These are phyloP conservation scores for Brotula barbata DNA, from an alignment of 2,797 vertebrate species.

Conservation along the genomic window DNA sequence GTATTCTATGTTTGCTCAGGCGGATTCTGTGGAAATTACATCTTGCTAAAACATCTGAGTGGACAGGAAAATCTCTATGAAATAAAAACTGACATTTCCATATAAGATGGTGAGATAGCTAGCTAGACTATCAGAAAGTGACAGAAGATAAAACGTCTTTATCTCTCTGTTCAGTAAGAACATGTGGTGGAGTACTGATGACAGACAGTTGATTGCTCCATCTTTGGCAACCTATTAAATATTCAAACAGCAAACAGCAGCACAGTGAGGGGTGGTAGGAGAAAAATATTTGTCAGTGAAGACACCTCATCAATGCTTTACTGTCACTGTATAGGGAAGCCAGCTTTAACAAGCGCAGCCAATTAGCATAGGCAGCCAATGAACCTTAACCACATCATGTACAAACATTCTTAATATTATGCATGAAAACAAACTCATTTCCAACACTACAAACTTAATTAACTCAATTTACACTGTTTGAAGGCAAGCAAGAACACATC, in stretches of 20 bases:
- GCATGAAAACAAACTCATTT: not conserved
- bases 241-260: slow-evolving; percentile 48
- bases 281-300: slow-evolving; percentile 44
- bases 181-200: slow-evolving; percentile 24
- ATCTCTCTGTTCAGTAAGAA: slow-evolving; percentile 12
- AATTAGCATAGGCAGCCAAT: slow-evolving; percentile 43
- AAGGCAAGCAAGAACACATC: too few species aligned
- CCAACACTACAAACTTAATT: not conserved
- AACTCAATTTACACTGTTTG: not conserved
- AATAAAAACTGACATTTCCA: slow-evolving; percentile 8
- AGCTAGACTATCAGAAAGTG: slow-evolving; percentile 1
- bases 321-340: slow-evolving; percentile 29
- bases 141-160: slow-evolving; percentile 18
- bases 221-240: slow-evolving; percentile 54
- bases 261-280: slow-evolving; percentile 31
- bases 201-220: slow-evolving; percentile 41
- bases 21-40: not conserved
- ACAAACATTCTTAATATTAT: slow-evolving; percentile 1
- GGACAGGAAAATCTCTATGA: not conserved
- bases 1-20: not conserved
- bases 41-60: not conserved
- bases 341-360: slow-evolving; percentile 50
- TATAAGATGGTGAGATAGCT: slow-evolving; percentile 1
- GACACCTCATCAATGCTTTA: slow-evolving; percentile 37
- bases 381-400: slow-evolving; percentile 1